phyloP scores from a whole-genome alignment of 2,888 invertebrate species.

The Andricus quercusramuli region DNA sequence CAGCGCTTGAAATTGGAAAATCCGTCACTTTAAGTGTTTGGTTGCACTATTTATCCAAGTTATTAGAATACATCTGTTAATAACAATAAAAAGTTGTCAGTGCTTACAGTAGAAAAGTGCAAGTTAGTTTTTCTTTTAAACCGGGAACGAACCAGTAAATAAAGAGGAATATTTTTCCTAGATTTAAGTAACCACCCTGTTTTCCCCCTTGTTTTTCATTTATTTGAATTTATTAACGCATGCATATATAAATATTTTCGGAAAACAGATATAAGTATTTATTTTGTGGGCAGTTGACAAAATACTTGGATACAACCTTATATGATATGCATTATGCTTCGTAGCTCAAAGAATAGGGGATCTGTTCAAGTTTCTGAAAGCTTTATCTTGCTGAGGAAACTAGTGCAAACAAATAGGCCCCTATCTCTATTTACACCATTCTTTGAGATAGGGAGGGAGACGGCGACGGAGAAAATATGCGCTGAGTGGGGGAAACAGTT shows the following conservation, averaged over 20 bases:
- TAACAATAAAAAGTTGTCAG: too few species aligned
- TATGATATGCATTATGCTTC: constrained; percentile 3
- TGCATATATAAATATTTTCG: neutral
- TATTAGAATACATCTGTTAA: too few species aligned
- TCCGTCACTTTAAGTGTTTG: too few species aligned
- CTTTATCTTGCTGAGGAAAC: constrained; percentile 54
- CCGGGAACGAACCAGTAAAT: too few species aligned
- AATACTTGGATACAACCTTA: constrained; percentile 25
- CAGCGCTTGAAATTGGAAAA: too few species aligned
- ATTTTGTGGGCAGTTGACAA: constrained; percentile 5
- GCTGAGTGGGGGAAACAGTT: constrained; percentile 14
- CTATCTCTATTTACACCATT: constrained; percentile 50
- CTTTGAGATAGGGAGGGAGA: constrained; percentile 21
- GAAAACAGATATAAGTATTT: constrained; percentile 4
- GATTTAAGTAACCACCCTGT: too few species aligned
- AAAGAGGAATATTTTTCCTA: too few species aligned
- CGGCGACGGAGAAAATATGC: neutral
- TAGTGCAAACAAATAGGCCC: constrained; percentile 64
- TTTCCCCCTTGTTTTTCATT: neutral
- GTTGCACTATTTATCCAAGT: too few species aligned
- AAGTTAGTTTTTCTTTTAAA: too few species aligned
- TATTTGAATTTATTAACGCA: neutral
- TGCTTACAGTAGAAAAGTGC: too few species aligned
- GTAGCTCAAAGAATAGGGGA: constrained; percentile 8
- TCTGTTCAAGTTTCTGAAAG: constrained; percentile 47